Evolutionary conservation across 1,140 invertebrate species (phyloP), one percentile per base, ranked within the genome.

Genomic region (Calliphora vicina): DNA sequence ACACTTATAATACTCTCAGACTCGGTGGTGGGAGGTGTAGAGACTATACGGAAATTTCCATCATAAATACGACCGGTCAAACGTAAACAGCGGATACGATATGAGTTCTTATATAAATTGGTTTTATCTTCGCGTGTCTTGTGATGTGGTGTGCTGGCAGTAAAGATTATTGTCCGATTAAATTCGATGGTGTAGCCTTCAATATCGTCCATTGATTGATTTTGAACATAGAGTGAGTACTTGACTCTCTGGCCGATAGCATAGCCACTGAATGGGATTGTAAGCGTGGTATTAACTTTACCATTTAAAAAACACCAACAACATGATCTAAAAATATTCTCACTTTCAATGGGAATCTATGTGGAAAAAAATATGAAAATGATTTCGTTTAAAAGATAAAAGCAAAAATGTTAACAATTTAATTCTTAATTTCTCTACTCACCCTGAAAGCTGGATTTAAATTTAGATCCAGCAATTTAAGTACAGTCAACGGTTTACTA

Each of bases 391-490:
- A 4, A n/a, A 2, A 10, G 2, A 83, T 74, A n/a, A 6, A 50
- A 15, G 1, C 5, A 27, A 74, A 15, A 42, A 50, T 6, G 13
- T 50, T 15, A 15, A 10, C 45, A 50, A 13, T 50, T 50, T 50
- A 35, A 35, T 35, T 2, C 10, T 35, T 10, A 35, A 35, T 35
- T 35, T 2, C 4, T 35, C 1, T 6, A 74, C 27, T 74, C 72
- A 76, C 80, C 72, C 20, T 43, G 20, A 15, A 10, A 20, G 27
- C 8, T 27, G 82, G 13, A 26, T 92, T 91, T 85, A 91, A 89
- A 90, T 95, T 96, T 26, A 96, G 92, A 91, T 96, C 94, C 72
- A 94, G 91, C 15, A 93, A 92, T 84, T 93, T 92, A 17, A 95
- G 91, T 17, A 96, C 93, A 25, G 93, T 95, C 86, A 96, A 94